Evolutionary conservation across 2,888 invertebrate species (phyloP).

Genomic region (Protophormia terraenovae): DNA sequence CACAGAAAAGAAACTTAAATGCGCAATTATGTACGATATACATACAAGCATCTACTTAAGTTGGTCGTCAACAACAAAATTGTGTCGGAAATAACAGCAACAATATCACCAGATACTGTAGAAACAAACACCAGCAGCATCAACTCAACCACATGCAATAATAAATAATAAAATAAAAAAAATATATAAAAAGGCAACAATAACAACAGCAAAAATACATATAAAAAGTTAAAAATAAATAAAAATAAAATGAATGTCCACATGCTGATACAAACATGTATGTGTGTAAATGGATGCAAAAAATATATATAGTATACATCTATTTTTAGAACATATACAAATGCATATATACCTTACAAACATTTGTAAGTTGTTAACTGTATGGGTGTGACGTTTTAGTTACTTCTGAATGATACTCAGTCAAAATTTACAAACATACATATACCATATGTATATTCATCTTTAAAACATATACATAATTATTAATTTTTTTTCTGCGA

Average conservation of each 20-base stretch:
- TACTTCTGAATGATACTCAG: too few species aligned
- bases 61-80: conserved; percentile 59
- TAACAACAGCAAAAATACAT: conserved; percentile 9
- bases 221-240: conserved; percentile 4
- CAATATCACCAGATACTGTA: background rate
- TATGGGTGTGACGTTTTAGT: too few species aligned
- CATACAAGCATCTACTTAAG: conserved; percentile 58
- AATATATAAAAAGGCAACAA: background rate
- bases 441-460: too few species aligned
- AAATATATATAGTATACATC: too few species aligned
- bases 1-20: conserved; percentile 60
- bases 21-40: conserved; percentile 65
- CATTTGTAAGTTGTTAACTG: too few species aligned
- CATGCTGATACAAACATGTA: conserved; percentile 33
- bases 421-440: too few species aligned
- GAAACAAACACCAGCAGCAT: conserved; percentile 9
- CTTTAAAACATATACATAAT: too few species aligned
- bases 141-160: conserved; percentile 39
- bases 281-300: too few species aligned
- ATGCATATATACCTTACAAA: too few species aligned
- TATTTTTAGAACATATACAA: too few species aligned
- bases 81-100: conserved; percentile 53
- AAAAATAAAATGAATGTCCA: conserved; percentile 53
- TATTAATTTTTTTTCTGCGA: too few species aligned
- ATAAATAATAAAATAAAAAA: conserved; percentile 34